phyloP scores from a whole-genome alignment of 2,888 invertebrate species.

The Pterostichus madidus region DNA sequence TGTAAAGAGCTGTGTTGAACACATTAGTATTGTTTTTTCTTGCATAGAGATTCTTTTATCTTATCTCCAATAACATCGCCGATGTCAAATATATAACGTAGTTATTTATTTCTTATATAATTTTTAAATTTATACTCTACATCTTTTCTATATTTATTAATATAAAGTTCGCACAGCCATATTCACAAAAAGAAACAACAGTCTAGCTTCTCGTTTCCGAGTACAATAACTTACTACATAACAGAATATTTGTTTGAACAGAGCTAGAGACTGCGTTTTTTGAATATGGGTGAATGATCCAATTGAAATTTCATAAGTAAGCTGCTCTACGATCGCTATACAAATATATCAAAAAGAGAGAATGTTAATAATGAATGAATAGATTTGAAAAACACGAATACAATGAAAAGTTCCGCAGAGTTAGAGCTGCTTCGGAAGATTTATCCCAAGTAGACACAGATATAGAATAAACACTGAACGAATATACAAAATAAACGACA shows the following conservation, averaged over 20 bases:
- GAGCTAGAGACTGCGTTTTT: constrained; percentile 62
- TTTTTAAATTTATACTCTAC: constrained; percentile 58
- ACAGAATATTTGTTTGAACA: constrained; percentile 55
- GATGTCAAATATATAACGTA: constrained; percentile 32
- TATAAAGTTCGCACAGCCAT: constrained; percentile 66
- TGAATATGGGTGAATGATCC: constrained; percentile 62
- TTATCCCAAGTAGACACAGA: constrained; percentile 49
- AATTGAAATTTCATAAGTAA: constrained; percentile 36
- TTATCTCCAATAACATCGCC: constrained; percentile 37
- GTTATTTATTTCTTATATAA: constrained; percentile 47
- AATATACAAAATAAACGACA: constrained; percentile 38
- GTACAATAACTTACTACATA: constrained; percentile 63
- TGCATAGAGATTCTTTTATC: constrained; percentile 56
- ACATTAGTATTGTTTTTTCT: constrained; percentile 56
- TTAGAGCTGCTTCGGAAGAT: constrained; percentile 56
- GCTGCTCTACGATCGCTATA: constrained; percentile 65
- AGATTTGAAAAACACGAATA: constrained; percentile 44
- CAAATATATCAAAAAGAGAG: constrained; percentile 63
- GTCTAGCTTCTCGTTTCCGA: constrained; percentile 60
- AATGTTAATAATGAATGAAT: constrained; percentile 44
- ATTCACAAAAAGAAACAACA: constrained; percentile 64
- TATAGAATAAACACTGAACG: constrained; percentile 14
- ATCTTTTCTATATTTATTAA: constrained; percentile 59
- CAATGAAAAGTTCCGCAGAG: constrained; percentile 12
- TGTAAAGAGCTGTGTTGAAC: constrained; percentile 59